phyloP scores from a whole-genome alignment of 2,113 vertebrate genomes.

The Paramisgurnus dabryanus region DNA sequence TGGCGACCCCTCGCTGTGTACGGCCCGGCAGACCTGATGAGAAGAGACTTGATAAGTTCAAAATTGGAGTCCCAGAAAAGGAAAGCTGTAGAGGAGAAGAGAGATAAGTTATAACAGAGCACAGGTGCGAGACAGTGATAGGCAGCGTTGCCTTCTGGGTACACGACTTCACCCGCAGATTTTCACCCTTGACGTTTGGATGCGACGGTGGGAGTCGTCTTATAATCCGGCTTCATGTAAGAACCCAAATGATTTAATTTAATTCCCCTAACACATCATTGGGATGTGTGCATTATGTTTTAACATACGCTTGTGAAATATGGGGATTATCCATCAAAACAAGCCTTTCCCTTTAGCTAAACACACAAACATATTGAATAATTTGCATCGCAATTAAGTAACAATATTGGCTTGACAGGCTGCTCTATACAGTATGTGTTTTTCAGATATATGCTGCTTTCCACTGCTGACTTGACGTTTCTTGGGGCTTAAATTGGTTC shows the following conservation, averaged over 20 bases:
- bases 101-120: conserved; percentile 56
- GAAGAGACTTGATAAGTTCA: conserved; percentile 54
- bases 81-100: conserved; percentile 45
- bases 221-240: conserved; percentile 4
- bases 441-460: background rate
- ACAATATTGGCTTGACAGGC: background rate
- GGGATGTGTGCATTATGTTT: background rate
- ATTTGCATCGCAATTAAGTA: background rate
- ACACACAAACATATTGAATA: conserved; percentile 6
- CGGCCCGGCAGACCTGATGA: conserved; percentile 35
- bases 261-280: conserved; percentile 2
- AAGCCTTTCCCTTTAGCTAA: background rate
- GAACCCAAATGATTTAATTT: conserved; percentile 22
- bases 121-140: conserved; percentile 59
- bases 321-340: conserved; percentile 1
- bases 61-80: conserved; percentile 52
- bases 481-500: conserved; percentile 13
- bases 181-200: conserved; percentile 34
- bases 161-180: conserved; percentile 42
- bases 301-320: conserved; percentile 2
- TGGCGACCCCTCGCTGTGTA: conserved; percentile 15
- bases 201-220: conserved; percentile 41
- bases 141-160: conserved; percentile 52
- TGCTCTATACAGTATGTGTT: background rate
- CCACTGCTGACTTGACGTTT: conserved; percentile 3